Conservation (phyloP, 2,113 vertebrate species). For the Pollimyrus isidori region DNA sequence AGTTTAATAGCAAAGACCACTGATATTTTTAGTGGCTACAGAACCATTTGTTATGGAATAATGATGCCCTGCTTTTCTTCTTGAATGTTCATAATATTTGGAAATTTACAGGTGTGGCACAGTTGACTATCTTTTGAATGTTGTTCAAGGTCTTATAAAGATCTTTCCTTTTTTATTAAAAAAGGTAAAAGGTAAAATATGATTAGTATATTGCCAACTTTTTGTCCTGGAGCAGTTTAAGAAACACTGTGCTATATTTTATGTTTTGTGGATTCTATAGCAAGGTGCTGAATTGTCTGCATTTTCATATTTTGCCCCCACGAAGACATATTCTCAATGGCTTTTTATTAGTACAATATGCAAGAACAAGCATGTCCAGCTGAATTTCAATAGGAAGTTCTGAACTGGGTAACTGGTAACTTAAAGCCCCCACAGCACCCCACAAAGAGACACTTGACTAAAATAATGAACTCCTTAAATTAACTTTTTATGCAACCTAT, state of each 20-base stretch:
- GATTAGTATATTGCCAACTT: not conserved
- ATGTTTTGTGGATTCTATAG: not conserved
- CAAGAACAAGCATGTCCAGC: not conserved
- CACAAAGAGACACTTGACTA: not conserved
- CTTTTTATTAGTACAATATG: not conserved
- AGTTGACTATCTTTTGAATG: not conserved
- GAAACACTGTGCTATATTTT: not conserved
- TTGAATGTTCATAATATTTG: not conserved
- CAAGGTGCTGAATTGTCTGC: not conserved
- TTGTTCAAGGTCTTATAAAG: not conserved
- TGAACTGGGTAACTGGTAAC: not conserved
- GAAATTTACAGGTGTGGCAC: not conserved
- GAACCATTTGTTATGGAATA: not conserved
- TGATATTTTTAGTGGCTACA: not conserved
- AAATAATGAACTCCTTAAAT: not conserved
- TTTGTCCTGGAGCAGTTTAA: not conserved
- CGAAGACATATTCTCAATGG: not conserved
- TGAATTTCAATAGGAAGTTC: not conserved
- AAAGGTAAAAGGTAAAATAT: not conserved
- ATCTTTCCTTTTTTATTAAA: not conserved
- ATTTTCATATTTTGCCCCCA: not conserved
- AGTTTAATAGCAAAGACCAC: not conserved
- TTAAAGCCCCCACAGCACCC: not conserved
- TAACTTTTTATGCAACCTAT: not conserved
- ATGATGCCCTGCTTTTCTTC: not conserved